Conservation (phyloP, 1,140 invertebrate genomes). For the Leptonema lineaticorne region DNA sequence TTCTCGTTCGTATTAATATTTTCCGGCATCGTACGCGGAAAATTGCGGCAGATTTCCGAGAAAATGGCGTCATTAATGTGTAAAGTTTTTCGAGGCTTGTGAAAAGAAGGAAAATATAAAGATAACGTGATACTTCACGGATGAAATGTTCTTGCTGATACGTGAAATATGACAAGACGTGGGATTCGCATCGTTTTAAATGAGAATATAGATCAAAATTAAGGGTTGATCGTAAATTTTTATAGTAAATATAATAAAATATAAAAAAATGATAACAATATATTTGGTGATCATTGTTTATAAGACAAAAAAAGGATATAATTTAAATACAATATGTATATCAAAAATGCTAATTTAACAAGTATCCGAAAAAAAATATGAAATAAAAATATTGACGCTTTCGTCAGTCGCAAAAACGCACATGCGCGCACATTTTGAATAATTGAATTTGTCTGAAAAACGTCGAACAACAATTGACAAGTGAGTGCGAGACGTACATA, state of each 20-base stretch:
- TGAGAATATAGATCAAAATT: not conserved
- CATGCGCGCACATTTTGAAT: no score
- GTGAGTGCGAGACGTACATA: no score
- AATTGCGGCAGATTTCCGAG: not conserved
- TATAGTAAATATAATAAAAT: no score
- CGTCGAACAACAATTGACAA: not conserved
- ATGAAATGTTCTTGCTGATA: slow-evolving; percentile 11
- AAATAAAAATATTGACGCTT: no score
- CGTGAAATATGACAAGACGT: slow-evolving; percentile 11
- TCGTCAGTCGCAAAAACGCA: no score
- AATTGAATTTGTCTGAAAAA: not conserved
- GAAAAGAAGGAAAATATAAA: not conserved
- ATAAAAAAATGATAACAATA: no score
- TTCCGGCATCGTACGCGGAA: not conserved
- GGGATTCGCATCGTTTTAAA: not conserved
- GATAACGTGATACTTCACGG: slow-evolving; percentile 17
- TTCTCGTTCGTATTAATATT: not conserved
- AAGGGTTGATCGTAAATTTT: no score
- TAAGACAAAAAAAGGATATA: no score
- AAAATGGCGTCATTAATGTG: slow-evolving; percentile 19
- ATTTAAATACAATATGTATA: no score
- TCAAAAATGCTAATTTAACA: no score
- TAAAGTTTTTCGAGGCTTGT: not conserved
- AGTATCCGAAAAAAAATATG: no score
- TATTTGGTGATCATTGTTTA: no score